Percentiles rank a stretch among this genome's conserved stretches.
Evolutionary conservation across 2,113 vertebrate species (phyloP).

Genomic region (Labeo catla): DNA sequence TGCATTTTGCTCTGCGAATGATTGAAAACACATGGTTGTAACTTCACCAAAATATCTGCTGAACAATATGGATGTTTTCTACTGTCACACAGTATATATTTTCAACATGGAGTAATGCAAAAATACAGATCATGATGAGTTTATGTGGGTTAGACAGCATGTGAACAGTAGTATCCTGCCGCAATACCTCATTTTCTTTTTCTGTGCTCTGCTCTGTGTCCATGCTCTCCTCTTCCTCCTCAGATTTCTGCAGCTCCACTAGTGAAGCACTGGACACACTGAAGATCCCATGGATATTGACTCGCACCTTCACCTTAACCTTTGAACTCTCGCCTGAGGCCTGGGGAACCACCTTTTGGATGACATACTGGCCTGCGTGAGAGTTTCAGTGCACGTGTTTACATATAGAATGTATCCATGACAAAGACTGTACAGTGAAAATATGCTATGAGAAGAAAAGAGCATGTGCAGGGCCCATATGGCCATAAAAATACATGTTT

Average conservation of each 20-base stretch:
- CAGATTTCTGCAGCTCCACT: conserved; percentile 85
- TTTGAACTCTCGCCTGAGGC: conserved; percentile 92
- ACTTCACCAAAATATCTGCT: background rate
- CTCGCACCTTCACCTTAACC: conserved; percentile 93
- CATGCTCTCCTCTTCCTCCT: conserved; percentile 83
- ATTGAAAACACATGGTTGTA: background rate
- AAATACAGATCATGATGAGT: background rate
- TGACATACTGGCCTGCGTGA: conserved; percentile 85
- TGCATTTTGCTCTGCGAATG: conserved; percentile 89
- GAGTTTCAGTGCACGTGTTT: background rate
- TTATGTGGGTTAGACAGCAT: background rate
- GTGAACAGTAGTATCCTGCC: background rate
- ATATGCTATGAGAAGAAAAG: background rate
- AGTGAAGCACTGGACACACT: conserved; percentile 91
- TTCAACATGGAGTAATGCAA: background rate
- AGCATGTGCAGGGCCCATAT: background rate
- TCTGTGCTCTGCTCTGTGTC: conserved; percentile 83
- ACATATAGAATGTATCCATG: background rate
- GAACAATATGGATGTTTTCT: background rate
- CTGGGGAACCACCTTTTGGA: conserved; percentile 95
- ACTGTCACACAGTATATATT: no score
- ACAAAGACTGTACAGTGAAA: background rate
- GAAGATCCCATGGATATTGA: conserved; percentile 94
- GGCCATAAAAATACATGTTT: background rate
- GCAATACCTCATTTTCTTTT: conserved; percentile 78